A percentile compares a stretch with the other conserved stretches of the same genome.
Evolutionary conservation across 2,113 vertebrate species (phyloP).

Genomic region (Petrocephalus zakoni): DNA sequence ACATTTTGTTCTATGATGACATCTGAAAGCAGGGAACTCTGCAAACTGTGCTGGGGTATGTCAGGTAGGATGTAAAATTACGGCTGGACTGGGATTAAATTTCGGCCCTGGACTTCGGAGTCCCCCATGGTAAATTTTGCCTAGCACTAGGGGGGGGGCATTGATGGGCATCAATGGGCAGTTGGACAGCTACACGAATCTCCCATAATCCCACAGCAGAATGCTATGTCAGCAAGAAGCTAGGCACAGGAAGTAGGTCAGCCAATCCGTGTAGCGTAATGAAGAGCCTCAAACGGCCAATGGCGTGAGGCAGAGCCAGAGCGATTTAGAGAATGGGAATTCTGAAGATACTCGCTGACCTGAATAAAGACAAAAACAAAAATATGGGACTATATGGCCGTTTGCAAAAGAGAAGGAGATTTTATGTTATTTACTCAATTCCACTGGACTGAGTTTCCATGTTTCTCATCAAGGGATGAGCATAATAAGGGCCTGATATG

Average conservation of each 20-base stretch:
- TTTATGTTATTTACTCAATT: background rate
- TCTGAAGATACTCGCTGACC: background rate
- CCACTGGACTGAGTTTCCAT: background rate
- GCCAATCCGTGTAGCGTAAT: slow-evolving; percentile 19
- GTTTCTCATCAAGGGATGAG: background rate
- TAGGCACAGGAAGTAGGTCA: slow-evolving; percentile 20
- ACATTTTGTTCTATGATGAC: slow-evolving; percentile 18
- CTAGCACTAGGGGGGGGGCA: background rate
- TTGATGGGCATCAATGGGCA: background rate
- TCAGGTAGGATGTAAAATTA: slow-evolving; percentile 42
- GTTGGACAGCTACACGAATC: slow-evolving; percentile 18
- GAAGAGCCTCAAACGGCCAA: background rate
- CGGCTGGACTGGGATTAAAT: slow-evolving; percentile 26
- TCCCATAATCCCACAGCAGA: slow-evolving; percentile 28
- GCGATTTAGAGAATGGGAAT: background rate
- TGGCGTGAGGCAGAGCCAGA: background rate
- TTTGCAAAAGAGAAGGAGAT: background rate
- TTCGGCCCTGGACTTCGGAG: background rate
- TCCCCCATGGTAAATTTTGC: background rate
- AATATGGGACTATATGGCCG: background rate
- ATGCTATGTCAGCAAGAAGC: slow-evolving; percentile 2
- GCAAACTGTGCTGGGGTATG: no score
- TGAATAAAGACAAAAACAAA: background rate
- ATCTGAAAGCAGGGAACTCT: no score
- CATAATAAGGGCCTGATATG: background rate